Conservation (phyloP, 2,888 invertebrate genomes). For the Phyllotreta striolata region DNA sequence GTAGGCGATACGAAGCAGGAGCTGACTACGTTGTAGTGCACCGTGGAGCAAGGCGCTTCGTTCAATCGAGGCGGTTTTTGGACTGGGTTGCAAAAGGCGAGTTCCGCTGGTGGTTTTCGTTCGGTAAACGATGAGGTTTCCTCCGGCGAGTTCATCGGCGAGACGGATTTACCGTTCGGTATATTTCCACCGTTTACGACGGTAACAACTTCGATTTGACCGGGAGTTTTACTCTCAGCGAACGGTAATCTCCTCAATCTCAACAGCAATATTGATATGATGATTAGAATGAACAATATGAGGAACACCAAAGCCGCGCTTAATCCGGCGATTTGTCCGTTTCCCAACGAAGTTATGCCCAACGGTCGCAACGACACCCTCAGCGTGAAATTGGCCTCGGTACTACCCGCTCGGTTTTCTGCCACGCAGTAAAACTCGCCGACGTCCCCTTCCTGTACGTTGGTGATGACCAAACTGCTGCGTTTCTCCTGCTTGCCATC, state of each 20-base stretch:
- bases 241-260: constrained; percentile 77
- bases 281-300: constrained; percentile 76
- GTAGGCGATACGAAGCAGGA: constrained; percentile 78
- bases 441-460: constrained; percentile 83
- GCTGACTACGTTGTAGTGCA: constrained; percentile 72
- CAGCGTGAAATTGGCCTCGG: constrained; percentile 88
- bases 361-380: constrained; percentile 80
- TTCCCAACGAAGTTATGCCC: constrained; percentile 82
- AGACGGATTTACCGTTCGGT: constrained; percentile 63
- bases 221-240: constrained; percentile 79
- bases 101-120: constrained; percentile 59
- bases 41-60: constrained; percentile 74
- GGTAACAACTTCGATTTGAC: constrained; percentile 76
- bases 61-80: constrained; percentile 76
- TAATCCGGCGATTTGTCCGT: constrained; percentile 85
- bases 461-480: constrained; percentile 79
- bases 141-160: constrained; percentile 55
- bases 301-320: constrained; percentile 83
- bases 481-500: constrained; percentile 79
- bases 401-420: constrained; percentile 87
- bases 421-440: constrained; percentile 90
- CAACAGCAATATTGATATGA: constrained; percentile 77
- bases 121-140: constrained; percentile 63
- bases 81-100: constrained; percentile 69
- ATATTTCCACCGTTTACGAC: constrained; percentile 64